Evolutionary conservation across 2,113 vertebrate species (phyloP), one percentile per base, ranked within the genome.

Genomic region (Rhea pennata): DNA sequence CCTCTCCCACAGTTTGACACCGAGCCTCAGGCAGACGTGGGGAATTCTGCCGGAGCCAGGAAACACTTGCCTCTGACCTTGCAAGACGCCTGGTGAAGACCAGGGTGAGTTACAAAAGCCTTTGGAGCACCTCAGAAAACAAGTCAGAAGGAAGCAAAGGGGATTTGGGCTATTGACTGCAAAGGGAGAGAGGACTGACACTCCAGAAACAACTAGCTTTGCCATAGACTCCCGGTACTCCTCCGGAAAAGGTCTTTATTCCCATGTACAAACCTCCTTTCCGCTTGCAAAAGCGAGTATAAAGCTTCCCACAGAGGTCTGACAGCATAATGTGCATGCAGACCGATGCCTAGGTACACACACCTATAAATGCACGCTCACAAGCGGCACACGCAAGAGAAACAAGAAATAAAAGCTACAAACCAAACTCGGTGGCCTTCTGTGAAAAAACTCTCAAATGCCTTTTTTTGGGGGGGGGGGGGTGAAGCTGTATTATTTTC

Each of bases 241-340:
- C 0, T 1, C 56, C 9, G 2, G 48, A 70, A 93, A 93, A 21
- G 56, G 87, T 51, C 51, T 95, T 95, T 92, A 94, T 92, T 94
- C 77, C 0, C 0, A 70, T 23, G 20, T 12, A 0, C 78, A 94
- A 95, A 81, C 86, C 86, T 94, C 90, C 83, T 92, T 95, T 88
- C 93, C 83, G 76, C 84, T 84, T 87, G 77, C 77, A 87, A 82
- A 92, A 84, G 73, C 86, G 84, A 87, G 91, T 93, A 89, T 73
- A 89, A 93, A 94, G 88, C 88, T 92, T 76, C 92, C 95, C 1
- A 4, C 81, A 42, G 93, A 69, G 70, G 80, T 64, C 88, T 96
- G 95, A 93, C 93, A 96, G 70, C 76, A 62, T 95, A 95, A 96
- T 96, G 36, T 24, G n/a, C 6, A 21, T 31, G 83, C 70, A 87